A percentile compares a stretch with the other conserved stretches of the same genome.
Evolutionary conservation across 1,140 invertebrate genomes (phyloP).

Genomic region (Drosophila dunni): DNA sequence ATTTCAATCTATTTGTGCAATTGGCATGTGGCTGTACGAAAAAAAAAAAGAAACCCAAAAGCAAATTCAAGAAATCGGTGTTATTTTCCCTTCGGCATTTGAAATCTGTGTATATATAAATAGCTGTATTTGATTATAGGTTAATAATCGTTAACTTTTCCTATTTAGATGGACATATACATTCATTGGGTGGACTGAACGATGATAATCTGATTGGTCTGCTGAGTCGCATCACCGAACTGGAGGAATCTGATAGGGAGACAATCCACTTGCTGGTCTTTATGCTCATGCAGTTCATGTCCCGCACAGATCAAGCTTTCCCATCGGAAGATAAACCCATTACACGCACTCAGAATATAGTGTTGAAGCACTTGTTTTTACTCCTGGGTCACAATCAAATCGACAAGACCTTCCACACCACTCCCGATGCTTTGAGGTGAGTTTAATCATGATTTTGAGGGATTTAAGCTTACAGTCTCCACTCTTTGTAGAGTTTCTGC

Average conservation of each 20-base stretch:
- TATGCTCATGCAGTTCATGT: slow-evolving; percentile 97
- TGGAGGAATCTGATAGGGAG: slow-evolving; percentile 97
- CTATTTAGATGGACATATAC: slow-evolving; percentile 90
- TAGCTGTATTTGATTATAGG: not conserved
- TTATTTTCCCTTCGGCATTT: slow-evolving; percentile 27
- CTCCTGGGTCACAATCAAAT: slow-evolving; percentile 96
- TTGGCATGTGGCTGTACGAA: slow-evolving; percentile 75
- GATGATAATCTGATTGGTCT: slow-evolving; percentile 90
- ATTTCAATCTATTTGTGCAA: slow-evolving; percentile 77
- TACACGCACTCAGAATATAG: slow-evolving; percentile 92
- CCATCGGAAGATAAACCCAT: slow-evolving; percentile 93
- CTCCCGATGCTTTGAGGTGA: slow-evolving; percentile 94
- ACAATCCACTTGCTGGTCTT: slow-evolving; percentile 98
- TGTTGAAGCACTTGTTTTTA: slow-evolving; percentile 96
- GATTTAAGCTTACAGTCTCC: not conserved
- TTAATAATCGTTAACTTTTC: not conserved
- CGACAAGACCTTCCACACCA: slow-evolving; percentile 95
- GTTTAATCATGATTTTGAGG: not conserved
- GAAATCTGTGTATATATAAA: slow-evolving; percentile 11
- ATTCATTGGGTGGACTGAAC: slow-evolving; percentile 89
- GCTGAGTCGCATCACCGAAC: slow-evolving; percentile 93
- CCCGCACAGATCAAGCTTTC: slow-evolving; percentile 90
- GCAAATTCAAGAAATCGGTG: slow-evolving; percentile 46
- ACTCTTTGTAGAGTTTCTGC: slow-evolving; percentile 88
- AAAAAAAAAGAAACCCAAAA: slow-evolving; percentile 38